Base-by-base conservation (phyloP, 2,113 vertebrate genomes). In the Calonectris borealis region DNA sequence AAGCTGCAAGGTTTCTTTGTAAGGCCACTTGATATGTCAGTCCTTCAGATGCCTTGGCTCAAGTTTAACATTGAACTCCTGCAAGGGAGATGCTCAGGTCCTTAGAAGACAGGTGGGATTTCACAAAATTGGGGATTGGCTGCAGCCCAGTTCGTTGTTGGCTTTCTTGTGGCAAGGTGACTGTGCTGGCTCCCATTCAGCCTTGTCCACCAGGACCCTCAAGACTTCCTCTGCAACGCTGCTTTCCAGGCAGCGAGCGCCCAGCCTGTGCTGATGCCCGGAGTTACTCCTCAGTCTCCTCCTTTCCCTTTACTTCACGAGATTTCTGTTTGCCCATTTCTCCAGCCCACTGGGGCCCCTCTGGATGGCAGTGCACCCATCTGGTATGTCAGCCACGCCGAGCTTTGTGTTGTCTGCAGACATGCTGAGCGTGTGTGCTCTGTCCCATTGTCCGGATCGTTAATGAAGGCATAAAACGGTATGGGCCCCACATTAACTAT, bases 401-500 rank as follows among this genome's bases (percentile, higher is more conserved):
- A 6, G 49, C 4, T 78, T 18, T 21, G 46, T 12, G 65, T 11
- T 22, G 48, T 7, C 7, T 18, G 29, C 46, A 34, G 49, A 9
- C 19, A 29, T 12, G 42, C 71, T n/a, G 46, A 83, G 29, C 10
- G 3, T 40, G 4, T 55, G 58, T 46, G 51, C 85, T 51, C 60
- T 12, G 21, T 17, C 65, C 75, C 80, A 4, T 6, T 60, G 13
- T 12, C 21, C 91, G 4, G 36, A 4, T 19, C 13, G 0, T 20
- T 2, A 3, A 3, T 1, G 40, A 16, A 27, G 84, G 38, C 9
- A 7, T 44, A 32, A 14, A 48, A 5, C 24, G 9, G 16, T 10
- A 0, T 4, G 14, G 29, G 13, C 34, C 54, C 10, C 58, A 3
- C 4, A 0, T 4, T 15, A 49, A 34, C 25, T 24, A 1, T 9